Evolutionary conservation across 2,888 invertebrate genomes (phyloP), one percentile per base, ranked within the genome.

Genomic region (Germaria angustata): DNA sequence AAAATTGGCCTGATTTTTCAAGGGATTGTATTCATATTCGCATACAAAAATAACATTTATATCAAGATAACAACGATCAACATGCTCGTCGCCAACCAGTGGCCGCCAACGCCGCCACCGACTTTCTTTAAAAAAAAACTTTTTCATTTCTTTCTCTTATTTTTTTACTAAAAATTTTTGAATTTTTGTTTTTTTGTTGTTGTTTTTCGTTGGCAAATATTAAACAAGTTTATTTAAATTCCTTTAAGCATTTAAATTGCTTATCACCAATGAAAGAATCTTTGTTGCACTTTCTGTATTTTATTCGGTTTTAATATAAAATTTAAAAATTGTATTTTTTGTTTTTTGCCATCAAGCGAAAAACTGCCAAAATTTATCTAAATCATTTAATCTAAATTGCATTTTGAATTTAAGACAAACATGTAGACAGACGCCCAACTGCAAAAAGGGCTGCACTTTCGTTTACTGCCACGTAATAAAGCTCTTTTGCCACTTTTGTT

Each of bases 341-440:
- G 13, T 15, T 59, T 57, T 73, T 66, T 22, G 9, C 59, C 75
- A 57, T 63, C 28, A 41, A 24, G n/a, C n/a, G n/a, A 51, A 51
- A 69, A 71, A 81, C 71, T 81, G 76, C 73, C 81, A 79, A 76
- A 71, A 82, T 71, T 79, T 82, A 82, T 82, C 82, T 75, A 76
- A 82, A 82, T 79, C 82, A 79, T 79, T 82, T 82, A 79, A 82
- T 82, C 82, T 82, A 82, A 82, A 82, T 82, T 82, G 79, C 82
- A 82, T 82, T 82, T 82, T 82, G 59, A 66, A 82, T 79, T 82
- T 66, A 66, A 77, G 76, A 72, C 53, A 71, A 71, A 75, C 63
- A 80, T 17, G 44, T 28, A 57, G 9, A 39, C 68, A 53, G 34
- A 77, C 69, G 34, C 36, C 61, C 66, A 17, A 34, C 17, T 11